A percentile compares a stretch with the other conserved stretches of the same genome.
Evolutionary conservation across 2,113 vertebrate genomes (phyloP).

Genomic region (Anoplopoma fimbria): DNA sequence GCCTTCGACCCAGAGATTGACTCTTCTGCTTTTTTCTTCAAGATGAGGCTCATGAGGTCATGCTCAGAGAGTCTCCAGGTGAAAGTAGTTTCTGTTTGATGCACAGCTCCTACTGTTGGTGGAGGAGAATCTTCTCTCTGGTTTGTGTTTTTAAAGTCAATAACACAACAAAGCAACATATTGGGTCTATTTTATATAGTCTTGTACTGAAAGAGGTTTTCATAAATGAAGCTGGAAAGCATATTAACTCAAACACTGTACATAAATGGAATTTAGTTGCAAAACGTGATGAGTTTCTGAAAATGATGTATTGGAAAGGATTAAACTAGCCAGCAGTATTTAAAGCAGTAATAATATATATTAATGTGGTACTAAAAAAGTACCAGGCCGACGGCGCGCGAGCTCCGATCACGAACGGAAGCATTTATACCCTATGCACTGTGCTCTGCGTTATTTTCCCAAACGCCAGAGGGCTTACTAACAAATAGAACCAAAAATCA

Average conservation of each 20-base stretch:
- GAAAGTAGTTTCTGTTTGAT: constrained; percentile 3
- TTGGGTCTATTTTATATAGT: not conserved
- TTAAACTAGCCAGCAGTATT: not conserved
- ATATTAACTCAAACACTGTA: not conserved
- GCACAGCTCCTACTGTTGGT: constrained; percentile 7
- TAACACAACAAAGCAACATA: not conserved
- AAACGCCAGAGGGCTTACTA: too few relatives aligned
- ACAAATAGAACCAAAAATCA: too few relatives aligned
- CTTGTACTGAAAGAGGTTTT: not conserved
- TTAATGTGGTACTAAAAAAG: not conserved
- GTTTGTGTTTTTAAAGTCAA: not conserved
- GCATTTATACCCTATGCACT: too few relatives aligned
- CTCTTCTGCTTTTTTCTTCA: constrained; percentile 5
- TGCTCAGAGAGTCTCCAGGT: not conserved
- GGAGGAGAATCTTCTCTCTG: not conserved
- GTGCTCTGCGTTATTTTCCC: too few relatives aligned
- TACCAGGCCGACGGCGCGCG: not conserved
- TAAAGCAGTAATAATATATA: not conserved
- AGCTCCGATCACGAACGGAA: too few relatives aligned
- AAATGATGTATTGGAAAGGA: not conserved
- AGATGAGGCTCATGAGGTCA: constrained; percentile 31
- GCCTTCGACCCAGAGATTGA: constrained; percentile 37
- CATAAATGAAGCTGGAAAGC: not conserved
- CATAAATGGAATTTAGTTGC: not conserved
- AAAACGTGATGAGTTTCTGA: too few relatives aligned